Evolutionary conservation across 2,113 vertebrate species (phyloP).

Genomic region (Eublepharis macularius): DNA sequence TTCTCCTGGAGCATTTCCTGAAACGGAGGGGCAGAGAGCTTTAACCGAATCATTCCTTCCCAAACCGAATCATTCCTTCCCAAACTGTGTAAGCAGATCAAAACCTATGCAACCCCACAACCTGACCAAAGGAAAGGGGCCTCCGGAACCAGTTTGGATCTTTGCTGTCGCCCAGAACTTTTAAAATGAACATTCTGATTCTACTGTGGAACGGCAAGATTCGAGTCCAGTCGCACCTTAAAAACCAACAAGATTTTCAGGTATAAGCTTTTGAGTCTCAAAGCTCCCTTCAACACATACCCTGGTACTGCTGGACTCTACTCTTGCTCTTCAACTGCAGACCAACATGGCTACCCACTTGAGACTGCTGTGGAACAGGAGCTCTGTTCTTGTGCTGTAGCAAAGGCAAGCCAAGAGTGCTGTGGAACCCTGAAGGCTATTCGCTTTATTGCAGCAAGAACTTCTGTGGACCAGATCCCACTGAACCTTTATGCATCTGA

Average conservation of each 20-base stretch:
- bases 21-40: background rate
- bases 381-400: too few species aligned
- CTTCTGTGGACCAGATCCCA: background rate
- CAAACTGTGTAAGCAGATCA: background rate
- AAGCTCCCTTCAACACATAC: too few species aligned
- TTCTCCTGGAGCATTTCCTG: conserved; percentile 99
- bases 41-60: background rate
- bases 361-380: too few species aligned
- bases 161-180: background rate
- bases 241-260: too few species aligned
- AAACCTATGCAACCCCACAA: background rate
- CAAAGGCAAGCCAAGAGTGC: too few species aligned
- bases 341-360: too few species aligned
- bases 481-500: background rate
- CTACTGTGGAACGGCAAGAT: background rate
- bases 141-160: too few species aligned
- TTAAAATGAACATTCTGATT: background rate
- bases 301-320: too few species aligned
- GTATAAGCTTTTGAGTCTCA: too few species aligned
- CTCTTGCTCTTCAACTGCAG: too few species aligned
- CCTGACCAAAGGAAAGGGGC: background rate
- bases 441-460: background rate
- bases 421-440: background rate
- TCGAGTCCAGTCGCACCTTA: background rate
- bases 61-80: background rate